Conservation (phyloP, 1,140 invertebrate genomes). For the Eumaeus atala region DNA sequence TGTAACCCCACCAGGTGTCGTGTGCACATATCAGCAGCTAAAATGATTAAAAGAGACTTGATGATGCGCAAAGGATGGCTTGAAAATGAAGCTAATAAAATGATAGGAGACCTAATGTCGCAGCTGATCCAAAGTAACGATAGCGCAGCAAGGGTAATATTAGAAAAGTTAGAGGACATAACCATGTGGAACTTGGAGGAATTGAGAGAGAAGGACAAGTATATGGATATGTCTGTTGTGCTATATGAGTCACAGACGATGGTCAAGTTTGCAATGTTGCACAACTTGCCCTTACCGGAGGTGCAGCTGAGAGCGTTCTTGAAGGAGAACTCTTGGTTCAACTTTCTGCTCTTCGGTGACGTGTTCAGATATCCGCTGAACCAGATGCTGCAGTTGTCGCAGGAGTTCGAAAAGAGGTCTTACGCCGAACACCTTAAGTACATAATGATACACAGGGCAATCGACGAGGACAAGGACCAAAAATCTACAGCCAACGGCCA, state of each 20-base stretch:
- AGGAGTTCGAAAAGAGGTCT: slow-evolving; percentile 70
- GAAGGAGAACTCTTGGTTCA: slow-evolving; percentile 76
- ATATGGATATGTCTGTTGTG: slow-evolving; percentile 56
- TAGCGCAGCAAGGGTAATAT: slow-evolving; percentile 50
- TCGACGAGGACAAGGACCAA: slow-evolving; percentile 59
- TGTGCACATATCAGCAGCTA: slow-evolving; percentile 75
- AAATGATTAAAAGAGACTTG: slow-evolving; percentile 60
- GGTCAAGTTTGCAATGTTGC: slow-evolving; percentile 75
- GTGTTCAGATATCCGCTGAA: slow-evolving; percentile 77
- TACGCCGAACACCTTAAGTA: slow-evolving; percentile 74
- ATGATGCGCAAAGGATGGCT: slow-evolving; percentile 33
- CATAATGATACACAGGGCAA: slow-evolving; percentile 65
- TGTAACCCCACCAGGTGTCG: slow-evolving; percentile 75
- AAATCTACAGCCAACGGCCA: slow-evolving; percentile 55
- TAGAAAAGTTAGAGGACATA: slow-evolving; percentile 65
- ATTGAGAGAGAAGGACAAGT: slow-evolving; percentile 53
- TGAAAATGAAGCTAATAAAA: slow-evolving; percentile 55
- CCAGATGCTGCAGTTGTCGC: slow-evolving; percentile 73
- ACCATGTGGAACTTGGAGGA: slow-evolving; percentile 38
- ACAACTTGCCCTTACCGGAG: slow-evolving; percentile 75
- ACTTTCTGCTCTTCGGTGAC: slow-evolving; percentile 78
- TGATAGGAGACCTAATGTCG: slow-evolving; percentile 55
- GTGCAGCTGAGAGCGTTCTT: slow-evolving; percentile 74
- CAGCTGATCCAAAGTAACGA: slow-evolving; percentile 60
- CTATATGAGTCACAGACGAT: slow-evolving; percentile 75